Evolutionary conservation across 2,888 invertebrate genomes (phyloP).

Genomic region (Beris chalybata): DNA sequence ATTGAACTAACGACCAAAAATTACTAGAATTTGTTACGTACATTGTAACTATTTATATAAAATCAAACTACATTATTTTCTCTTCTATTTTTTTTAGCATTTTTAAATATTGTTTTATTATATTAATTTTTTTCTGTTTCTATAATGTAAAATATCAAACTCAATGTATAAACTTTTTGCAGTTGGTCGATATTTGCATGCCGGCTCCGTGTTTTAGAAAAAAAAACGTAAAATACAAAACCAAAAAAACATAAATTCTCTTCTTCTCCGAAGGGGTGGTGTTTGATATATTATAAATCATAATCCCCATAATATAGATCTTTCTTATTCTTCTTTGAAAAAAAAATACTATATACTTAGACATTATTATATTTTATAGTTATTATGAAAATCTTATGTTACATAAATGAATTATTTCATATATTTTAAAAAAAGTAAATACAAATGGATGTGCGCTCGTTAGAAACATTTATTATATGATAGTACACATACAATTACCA

Average conservation of each 20-base stretch:
- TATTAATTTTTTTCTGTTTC: slow-evolving; percentile 9
- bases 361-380: slow-evolving; percentile 32
- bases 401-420: not conserved
- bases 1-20: too few relatives aligned
- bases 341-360: slow-evolving; percentile 29
- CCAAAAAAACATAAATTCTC: slow-evolving; percentile 22
- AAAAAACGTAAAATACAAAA: slow-evolving; percentile 13
- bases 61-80: not conserved
- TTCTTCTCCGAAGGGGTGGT: slow-evolving; percentile 36
- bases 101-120: not conserved
- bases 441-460: slow-evolving; percentile 13
- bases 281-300: slow-evolving; percentile 38
- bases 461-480: slow-evolving; percentile 19
- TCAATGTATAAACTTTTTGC: slow-evolving; percentile 49
- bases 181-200: slow-evolving; percentile 60
- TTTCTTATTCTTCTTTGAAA: slow-evolving; percentile 12
- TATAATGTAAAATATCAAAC: slow-evolving; percentile 5
- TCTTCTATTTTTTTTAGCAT: slow-evolving; percentile 4
- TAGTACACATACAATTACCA: slow-evolving; percentile 3
- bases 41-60: too few relatives aligned
- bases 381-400: slow-evolving; percentile 31
- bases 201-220: slow-evolving; percentile 58
- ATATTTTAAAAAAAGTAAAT: slow-evolving; percentile 10
- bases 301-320: slow-evolving; percentile 17
- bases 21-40: too few relatives aligned